These are phyloP conservation scores for Crocuta crocuta DNA, from an alignment of 2,113 vertebrate genomes.

Conservation along the genomic window DNA sequence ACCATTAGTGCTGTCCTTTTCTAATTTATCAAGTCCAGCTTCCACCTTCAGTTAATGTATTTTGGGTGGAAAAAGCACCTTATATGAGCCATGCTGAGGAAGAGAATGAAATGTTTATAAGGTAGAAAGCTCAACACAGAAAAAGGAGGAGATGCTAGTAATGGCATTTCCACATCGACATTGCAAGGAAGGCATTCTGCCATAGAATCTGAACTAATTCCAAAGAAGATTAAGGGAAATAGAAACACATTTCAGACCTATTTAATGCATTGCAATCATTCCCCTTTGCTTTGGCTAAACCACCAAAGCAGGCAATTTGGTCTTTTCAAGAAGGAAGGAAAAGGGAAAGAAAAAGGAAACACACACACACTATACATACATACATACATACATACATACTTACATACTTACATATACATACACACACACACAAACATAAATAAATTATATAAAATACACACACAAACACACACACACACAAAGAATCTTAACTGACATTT, in stretches of 20 bases:
- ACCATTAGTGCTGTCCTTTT: neutral
- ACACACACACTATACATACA: no score
- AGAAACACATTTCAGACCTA: slow-evolving; percentile 3
- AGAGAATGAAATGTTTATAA: slow-evolving; percentile 20
- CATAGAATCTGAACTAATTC: neutral
- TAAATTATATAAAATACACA: neutral
- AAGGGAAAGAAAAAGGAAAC: neutral
- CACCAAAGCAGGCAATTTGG: neutral
- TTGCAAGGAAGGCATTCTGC: neutral
- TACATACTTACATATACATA: no score
- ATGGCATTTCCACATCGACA: neutral
- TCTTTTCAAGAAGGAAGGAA: neutral
- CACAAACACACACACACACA: neutral
- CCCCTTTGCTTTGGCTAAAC: neutral
- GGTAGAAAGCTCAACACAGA: neutral
- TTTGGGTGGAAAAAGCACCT: neutral
- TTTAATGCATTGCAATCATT: neutral
- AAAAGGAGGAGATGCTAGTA: neutral
- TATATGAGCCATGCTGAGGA: neutral
- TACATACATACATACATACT: no score
- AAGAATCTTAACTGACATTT: neutral
- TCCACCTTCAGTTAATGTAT: neutral
- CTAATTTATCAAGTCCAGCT: slow-evolving; percentile 12
- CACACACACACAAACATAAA: no score
- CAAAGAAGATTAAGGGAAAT: neutral